phyloP scores from a whole-genome alignment of 2,113 vertebrate genomes.

The Cranoglanis bouderius region DNA sequence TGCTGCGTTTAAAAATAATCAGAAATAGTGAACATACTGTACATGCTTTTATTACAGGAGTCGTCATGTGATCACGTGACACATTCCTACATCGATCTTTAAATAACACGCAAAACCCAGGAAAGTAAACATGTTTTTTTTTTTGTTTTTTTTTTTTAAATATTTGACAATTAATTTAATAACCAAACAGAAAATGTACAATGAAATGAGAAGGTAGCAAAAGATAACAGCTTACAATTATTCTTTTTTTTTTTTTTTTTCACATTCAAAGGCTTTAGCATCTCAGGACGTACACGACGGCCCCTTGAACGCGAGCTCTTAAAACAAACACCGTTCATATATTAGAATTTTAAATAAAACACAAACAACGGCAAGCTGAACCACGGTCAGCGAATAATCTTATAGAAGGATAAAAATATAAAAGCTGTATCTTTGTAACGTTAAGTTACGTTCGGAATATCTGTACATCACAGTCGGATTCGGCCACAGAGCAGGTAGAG shows the following conservation, averaged over 20 bases:
- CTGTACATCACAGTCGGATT: constrained; percentile 94
- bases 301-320: constrained; percentile 92
- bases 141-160: too few species aligned
- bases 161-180: constrained; percentile 5
- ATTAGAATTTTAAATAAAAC: constrained; percentile 99
- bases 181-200: constrained; percentile 21
- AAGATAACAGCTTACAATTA: constrained; percentile 89
- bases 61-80: neutral
- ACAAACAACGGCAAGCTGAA: constrained; percentile 90
- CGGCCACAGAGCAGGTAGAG: constrained; percentile 41
- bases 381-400: constrained; percentile 90
- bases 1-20: neutral
- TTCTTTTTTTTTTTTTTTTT: constrained; percentile 79
- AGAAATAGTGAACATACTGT: neutral
- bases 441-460: constrained; percentile 77
- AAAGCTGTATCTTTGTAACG: constrained; percentile 88
- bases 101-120: constrained; percentile 80
- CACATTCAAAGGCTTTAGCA: constrained; percentile 97
- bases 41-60: constrained; percentile 47
- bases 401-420: constrained; percentile 98
- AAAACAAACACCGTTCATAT: constrained; percentile 86
- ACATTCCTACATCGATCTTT: constrained; percentile 79
- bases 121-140: constrained; percentile 26
- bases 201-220: constrained; percentile 21
- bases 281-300: constrained; percentile 95